Evolutionary conservation across 2,797 vertebrate species (phyloP).

Genomic region (Paratrypauchen microcephalus): DNA sequence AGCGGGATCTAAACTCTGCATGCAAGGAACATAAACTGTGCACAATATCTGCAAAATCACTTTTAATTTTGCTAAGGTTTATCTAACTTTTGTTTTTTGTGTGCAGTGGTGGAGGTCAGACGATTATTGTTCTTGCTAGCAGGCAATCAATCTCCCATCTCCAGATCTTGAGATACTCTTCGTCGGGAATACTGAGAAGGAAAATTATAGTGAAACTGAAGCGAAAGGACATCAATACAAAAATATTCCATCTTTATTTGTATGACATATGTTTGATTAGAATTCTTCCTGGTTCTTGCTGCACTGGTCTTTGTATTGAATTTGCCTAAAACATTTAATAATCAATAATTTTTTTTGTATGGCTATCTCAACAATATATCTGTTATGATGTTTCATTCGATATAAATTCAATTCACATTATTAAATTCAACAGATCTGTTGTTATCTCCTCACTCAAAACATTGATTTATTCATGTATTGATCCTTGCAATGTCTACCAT

Average conservation of each 20-base stretch:
- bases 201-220: background rate
- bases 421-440: background rate
- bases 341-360: no score
- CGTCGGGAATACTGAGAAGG: background rate
- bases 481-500: background rate
- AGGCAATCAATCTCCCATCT: background rate
- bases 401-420: no score
- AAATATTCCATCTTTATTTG: background rate
- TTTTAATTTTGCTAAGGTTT: constrained; percentile 32
- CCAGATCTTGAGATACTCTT: background rate
- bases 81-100: constrained; percentile 21
- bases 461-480: background rate
- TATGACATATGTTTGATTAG: background rate
- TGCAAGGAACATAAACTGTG: constrained; percentile 32
- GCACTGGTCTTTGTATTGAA: background rate
- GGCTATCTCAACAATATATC: no score
- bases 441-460: background rate
- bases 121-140: background rate
- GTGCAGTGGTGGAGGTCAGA: constrained; percentile 17
- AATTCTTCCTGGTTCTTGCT: background rate
- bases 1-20: constrained; percentile 21
- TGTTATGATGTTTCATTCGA: no score
- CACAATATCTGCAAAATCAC: constrained; percentile 22
- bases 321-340: no score
- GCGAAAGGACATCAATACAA: background rate